Evolutionary conservation across 1,140 invertebrate genomes (phyloP).

Genomic region (Coelopa frigida): DNA sequence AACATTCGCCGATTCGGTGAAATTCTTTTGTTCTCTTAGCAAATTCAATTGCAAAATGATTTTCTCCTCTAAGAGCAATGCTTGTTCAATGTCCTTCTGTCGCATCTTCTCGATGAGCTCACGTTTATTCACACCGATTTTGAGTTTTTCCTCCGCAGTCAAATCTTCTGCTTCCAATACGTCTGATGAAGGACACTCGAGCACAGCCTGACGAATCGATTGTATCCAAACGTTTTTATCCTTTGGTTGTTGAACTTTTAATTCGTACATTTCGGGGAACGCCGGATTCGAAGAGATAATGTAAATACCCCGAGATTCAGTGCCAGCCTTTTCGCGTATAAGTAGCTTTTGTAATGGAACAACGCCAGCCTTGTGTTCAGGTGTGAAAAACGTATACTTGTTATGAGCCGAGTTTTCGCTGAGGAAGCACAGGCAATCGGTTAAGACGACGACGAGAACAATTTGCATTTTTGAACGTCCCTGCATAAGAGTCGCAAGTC

Average conservation of each 20-base stretch:
- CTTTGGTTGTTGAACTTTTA: constrained; percentile 80
- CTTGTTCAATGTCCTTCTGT: constrained; percentile 81
- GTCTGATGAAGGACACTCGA: constrained; percentile 58
- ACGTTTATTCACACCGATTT: constrained; percentile 66
- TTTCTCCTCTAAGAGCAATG: constrained; percentile 78
- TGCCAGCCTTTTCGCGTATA: constrained; percentile 86
- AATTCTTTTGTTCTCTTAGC: constrained; percentile 49
- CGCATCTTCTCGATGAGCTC: constrained; percentile 61
- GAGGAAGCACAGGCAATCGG: constrained; percentile 86
- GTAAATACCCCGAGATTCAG: constrained; percentile 81
- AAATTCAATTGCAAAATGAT: constrained; percentile 74
- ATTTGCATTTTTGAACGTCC: constrained; percentile 74
- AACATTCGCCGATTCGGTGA: constrained; percentile 1
- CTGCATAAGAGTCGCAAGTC: constrained; percentile 75
- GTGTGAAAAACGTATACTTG: constrained; percentile 76
- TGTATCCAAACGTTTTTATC: constrained; percentile 85
- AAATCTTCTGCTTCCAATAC: constrained; percentile 52
- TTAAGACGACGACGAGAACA: constrained; percentile 80
- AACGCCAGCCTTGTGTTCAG: constrained; percentile 84
- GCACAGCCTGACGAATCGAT: constrained; percentile 68
- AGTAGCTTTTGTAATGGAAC: constrained; percentile 84
- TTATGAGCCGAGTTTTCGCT: constrained; percentile 74
- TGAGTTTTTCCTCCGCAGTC: constrained; percentile 66
- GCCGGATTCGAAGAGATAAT: constrained; percentile 78
- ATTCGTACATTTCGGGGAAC: constrained; percentile 92